Percentiles rank a stretch among this genome's conserved stretches.
Conservation (phyloP, 1,140 invertebrate genomes). For the Musca domestica region DNA sequence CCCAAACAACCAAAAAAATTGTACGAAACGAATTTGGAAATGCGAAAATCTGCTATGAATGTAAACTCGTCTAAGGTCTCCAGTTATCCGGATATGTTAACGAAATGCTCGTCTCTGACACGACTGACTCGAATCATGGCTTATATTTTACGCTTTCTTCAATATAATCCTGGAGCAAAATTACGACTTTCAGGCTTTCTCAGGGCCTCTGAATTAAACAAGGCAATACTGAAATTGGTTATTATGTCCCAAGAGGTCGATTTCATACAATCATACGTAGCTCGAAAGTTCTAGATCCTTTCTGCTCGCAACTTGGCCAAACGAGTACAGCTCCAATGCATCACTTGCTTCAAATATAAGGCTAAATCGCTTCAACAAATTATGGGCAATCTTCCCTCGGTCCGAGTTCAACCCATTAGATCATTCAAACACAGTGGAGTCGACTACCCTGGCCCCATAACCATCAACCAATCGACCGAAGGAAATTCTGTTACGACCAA, state of each 20-base stretch:
- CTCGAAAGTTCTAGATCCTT: too few relatives aligned
- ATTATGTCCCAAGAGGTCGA: not conserved
- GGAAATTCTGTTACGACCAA: conserved; percentile 25
- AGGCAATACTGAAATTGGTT: not conserved
- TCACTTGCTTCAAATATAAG: conserved; percentile 30
- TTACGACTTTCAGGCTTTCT: not conserved
- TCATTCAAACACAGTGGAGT: conserved; percentile 48
- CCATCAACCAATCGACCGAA: conserved; percentile 26
- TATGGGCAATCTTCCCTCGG: conserved; percentile 47
- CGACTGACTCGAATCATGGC: conserved; percentile 7
- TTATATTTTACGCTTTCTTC: conserved; percentile 5
- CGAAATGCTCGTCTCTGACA: not conserved
- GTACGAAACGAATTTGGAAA: not conserved
- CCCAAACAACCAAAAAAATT: not conserved
- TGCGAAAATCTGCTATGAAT: not conserved
- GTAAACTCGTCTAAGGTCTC: not conserved
- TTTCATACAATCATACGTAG: too few relatives aligned
- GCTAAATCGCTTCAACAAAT: conserved; percentile 18
- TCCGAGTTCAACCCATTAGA: conserved; percentile 33
- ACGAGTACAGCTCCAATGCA: not conserved
- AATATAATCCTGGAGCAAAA: not conserved
- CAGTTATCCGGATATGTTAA: not conserved
- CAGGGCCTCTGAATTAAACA: not conserved
- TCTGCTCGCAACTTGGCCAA: too few relatives aligned
- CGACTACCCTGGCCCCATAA: conserved; percentile 48